phyloP scores from a whole-genome alignment of 1,140 invertebrate genomes.

The Drosophila arawakana region DNA sequence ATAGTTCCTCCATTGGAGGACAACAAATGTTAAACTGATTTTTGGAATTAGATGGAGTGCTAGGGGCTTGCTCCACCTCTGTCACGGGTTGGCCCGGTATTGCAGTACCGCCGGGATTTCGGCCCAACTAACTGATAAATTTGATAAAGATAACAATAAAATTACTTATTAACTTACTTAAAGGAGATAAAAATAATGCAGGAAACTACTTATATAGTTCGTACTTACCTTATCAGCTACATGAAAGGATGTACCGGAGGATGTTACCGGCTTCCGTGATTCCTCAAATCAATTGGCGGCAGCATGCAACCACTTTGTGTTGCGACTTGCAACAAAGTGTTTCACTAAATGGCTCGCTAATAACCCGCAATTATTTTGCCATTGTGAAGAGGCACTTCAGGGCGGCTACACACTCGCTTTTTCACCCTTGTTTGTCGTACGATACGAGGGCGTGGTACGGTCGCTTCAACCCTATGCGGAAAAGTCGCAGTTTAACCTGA shows the following conservation, averaged over 20 bases:
- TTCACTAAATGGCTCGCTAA: slow-evolving; percentile 65
- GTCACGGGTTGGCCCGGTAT: slow-evolving; percentile 87
- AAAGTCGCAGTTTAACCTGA: slow-evolving; percentile 65
- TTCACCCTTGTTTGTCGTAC: slow-evolving; percentile 2
- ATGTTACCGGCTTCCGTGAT: slow-evolving; percentile 16
- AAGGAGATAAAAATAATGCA: background rate
- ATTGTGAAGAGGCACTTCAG: slow-evolving; percentile 57
- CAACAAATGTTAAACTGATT: slow-evolving; percentile 88
- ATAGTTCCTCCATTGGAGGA: slow-evolving; percentile 86
- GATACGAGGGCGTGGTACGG: slow-evolving; percentile 35
- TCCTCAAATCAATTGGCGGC: slow-evolving; percentile 33
- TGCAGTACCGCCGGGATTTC: slow-evolving; percentile 85
- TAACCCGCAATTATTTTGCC: slow-evolving; percentile 73
- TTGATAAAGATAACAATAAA: too few relatives aligned
- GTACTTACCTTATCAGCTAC: slow-evolving; percentile 30
- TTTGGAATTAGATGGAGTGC: slow-evolving; percentile 85
- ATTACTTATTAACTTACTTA: too few relatives aligned
- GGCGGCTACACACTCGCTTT: slow-evolving; percentile 29
- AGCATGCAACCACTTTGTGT: slow-evolving; percentile 40
- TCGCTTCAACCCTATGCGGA: slow-evolving; percentile 59
- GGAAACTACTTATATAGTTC: background rate
- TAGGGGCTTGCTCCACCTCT: slow-evolving; percentile 86
- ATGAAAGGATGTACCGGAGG: slow-evolving; percentile 1
- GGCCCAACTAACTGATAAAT: slow-evolving; percentile 31
- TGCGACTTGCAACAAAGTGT: slow-evolving; percentile 45